Evolutionary conservation across 2,113 vertebrate species (phyloP), one percentile per base, ranked within the genome.

Genomic region (Spilogale gracilis): DNA sequence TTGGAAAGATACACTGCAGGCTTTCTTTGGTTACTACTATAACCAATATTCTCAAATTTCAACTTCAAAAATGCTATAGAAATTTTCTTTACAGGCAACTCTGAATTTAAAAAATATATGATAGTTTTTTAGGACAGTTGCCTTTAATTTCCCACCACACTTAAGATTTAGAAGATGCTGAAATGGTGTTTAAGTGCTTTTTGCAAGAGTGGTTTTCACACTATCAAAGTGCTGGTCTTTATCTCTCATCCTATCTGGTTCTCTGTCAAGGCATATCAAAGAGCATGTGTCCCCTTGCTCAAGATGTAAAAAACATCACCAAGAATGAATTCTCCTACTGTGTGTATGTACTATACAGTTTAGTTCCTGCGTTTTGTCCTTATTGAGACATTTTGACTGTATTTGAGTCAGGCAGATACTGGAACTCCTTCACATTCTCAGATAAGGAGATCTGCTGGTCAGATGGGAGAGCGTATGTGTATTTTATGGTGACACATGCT

Each of bases 181-280:
- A 76, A 83, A 50, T 8, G 82, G 3, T 43, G 12, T 76, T 78
- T 67, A n/a, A 56, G 9, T 78, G 9, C 6, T 65, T 89, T 89
- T 94, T 84, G 3, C 9, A 85, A 88, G 63, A 90, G n/a, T 63
- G 45, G 87, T 65, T 96, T 89, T 79, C 48, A 76, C 18, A 81
- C 6, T 27, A 1, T 50, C 10, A 54, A 60, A 56, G 21, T 43
- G 14, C 43, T 61, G 50, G 7, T 82, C 52, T 60, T 25, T 48
- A 27, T 81, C 21, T 83, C 43, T 89, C 4, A 21, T 76, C 30
- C 30, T 87, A 9, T 54, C 45, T 73, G 2, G 2, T 52, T 52
- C 11, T 84, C 25, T 85, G 45, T 52, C 30, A 80, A 89, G 76
- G 12, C 6, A 82, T n/a, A 61, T n/a, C 21, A 94, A 76, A 87